phyloP scores from a whole-genome alignment of 2,888 invertebrate genomes.

The Caenorhabditis sp. region DNA sequence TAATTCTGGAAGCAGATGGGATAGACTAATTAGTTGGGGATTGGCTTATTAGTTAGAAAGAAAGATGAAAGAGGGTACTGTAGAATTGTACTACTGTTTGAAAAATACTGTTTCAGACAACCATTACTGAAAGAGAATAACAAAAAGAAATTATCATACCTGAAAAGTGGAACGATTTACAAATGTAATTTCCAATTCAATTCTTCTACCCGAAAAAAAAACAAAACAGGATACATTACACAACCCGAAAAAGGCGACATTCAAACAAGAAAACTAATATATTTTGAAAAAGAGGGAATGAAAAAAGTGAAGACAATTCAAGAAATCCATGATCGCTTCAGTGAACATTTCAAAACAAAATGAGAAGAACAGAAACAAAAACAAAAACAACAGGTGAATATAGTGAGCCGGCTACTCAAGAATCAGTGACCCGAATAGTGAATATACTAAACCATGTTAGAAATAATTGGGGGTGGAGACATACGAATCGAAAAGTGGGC shows the following conservation, averaged over 20 bases:
- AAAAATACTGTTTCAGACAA: no score
- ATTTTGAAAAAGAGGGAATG: not conserved
- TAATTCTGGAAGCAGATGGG: conserved; percentile 1
- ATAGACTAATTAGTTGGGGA: not conserved
- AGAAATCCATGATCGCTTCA: not conserved
- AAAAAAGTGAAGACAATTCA: not conserved
- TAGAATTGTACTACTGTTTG: no score
- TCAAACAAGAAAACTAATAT: not conserved
- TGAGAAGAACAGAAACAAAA: no score
- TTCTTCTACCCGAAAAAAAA: not conserved
- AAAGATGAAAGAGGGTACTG: no score
- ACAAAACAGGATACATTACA: not conserved
- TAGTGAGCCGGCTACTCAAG: conserved; percentile 32
- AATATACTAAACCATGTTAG: conserved; percentile 14
- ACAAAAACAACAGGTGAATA: not conserved
- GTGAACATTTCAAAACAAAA: not conserved
- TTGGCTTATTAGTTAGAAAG: no score
- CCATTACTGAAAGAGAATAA: no score
- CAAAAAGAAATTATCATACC: not conserved
- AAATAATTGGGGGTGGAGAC: conserved; percentile 1
- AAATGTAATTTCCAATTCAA: not conserved
- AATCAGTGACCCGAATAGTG: conserved; percentile 36
- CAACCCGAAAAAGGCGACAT: not conserved
- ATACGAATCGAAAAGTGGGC: not conserved
- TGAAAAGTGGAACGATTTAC: not conserved